A percentile compares a stretch with the other conserved stretches of the same genome.
Evolutionary conservation across 2,113 vertebrate genomes (phyloP).

Genomic region (Oreochromis aureus): DNA sequence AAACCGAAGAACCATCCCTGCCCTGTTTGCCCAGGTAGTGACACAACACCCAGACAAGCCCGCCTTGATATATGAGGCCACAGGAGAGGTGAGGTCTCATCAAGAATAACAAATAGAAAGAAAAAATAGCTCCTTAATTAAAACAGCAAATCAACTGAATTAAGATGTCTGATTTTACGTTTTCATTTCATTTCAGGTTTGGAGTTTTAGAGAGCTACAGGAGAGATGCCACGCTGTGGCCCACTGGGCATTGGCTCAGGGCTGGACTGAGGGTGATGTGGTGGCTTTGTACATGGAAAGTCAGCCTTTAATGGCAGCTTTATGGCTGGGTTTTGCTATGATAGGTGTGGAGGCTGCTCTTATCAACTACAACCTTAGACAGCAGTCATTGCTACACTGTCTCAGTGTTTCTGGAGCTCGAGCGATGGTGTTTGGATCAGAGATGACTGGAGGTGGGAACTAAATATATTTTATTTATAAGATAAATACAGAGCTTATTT

Average conservation of each 20-base stretch:
- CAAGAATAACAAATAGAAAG: not conserved
- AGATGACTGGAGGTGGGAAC: conserved; percentile 39
- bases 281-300: conserved; percentile 84
- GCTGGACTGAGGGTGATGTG: conserved; percentile 75
- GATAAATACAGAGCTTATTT: not conserved
- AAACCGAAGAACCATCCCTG: conserved; percentile 69
- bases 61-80: conserved; percentile 79
- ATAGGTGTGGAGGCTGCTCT: conserved; percentile 78
- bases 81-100: conserved; percentile 59
- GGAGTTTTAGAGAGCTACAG: conserved; percentile 79
- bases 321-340: conserved; percentile 88
- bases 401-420: conserved; percentile 71
- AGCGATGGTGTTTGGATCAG: conserved; percentile 76
- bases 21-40: conserved; percentile 73
- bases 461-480: not conserved
- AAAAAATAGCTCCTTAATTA: not conserved
- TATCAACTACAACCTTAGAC: conserved; percentile 81
- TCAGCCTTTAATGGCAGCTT: conserved; percentile 73
- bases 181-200: conserved; percentile 41
- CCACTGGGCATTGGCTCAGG: conserved; percentile 70
- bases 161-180: not conserved
- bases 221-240: conserved; percentile 76
- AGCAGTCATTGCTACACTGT: conserved; percentile 76
- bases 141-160: not conserved
- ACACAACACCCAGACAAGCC: conserved; percentile 70